These are phyloP conservation scores for Porphyrio hochstetteri DNA, from an alignment of 2,113 vertebrate genomes.

Conservation along the genomic window DNA sequence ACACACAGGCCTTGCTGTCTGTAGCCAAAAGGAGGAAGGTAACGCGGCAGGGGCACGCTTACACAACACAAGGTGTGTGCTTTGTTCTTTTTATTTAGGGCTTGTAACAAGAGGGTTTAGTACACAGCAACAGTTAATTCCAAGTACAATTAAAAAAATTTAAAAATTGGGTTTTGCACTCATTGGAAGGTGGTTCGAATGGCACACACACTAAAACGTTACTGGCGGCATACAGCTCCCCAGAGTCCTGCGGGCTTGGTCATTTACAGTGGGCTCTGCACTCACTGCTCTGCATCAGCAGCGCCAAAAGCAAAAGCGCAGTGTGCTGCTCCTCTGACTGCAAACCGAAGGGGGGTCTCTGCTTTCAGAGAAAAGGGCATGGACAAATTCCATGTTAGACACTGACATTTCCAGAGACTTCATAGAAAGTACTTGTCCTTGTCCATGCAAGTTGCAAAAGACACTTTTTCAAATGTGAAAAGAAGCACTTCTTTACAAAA, in stretches of 20 bases:
- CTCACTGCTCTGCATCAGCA: conserved; percentile 23
- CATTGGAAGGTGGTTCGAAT: conserved; percentile 73
- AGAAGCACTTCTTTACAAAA: conserved; percentile 73
- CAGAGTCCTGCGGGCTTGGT: conserved; percentile 1
- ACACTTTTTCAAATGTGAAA: conserved; percentile 77
- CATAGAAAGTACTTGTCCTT: conserved; percentile 60
- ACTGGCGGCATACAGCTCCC: conserved; percentile 64
- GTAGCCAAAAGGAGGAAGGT: neutral
- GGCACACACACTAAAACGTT: conserved; percentile 68
- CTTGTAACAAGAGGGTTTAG: conserved; percentile 78
- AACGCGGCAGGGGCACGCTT: neutral
- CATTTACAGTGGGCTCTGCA: conserved; percentile 29
- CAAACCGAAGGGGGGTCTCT: conserved; percentile 35
- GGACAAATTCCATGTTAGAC: conserved; percentile 74
- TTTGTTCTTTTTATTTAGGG: conserved; percentile 82
- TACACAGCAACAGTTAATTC: conserved; percentile 83
- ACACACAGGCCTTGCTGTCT: accelerated
- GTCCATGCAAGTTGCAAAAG: conserved; percentile 72
- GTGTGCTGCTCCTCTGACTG: conserved; percentile 23
- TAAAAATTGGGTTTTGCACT: conserved; percentile 74
- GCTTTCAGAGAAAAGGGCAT: conserved; percentile 47
- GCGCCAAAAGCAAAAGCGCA: conserved; percentile 52
- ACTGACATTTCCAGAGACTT: conserved; percentile 71
- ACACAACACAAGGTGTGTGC: conserved; percentile 55
- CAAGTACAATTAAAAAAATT: conserved; percentile 81